Evolutionary conservation across 2,797 vertebrate genomes (phyloP).

Genomic region (Lepilemur septentrionalis): DNA sequence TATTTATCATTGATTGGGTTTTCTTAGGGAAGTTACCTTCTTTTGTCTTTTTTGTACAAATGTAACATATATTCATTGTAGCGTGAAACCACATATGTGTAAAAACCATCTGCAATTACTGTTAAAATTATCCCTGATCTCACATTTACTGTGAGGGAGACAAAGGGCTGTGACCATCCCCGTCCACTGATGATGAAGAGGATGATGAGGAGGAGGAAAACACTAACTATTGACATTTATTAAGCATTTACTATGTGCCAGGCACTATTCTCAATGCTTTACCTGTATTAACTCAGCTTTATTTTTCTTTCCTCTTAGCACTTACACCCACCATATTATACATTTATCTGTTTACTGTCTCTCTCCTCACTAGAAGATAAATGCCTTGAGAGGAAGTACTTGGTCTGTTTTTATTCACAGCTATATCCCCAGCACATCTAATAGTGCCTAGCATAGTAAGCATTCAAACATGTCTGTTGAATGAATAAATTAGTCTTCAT

Average conservation of each 20-base stretch:
- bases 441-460: background rate
- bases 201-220: accelerated
- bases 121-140: background rate
- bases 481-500: background rate
- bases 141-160: background rate
- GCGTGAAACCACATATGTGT: background rate
- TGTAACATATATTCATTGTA: background rate
- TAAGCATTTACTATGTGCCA: background rate
- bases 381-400: background rate
- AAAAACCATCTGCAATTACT: background rate
- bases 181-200: background rate
- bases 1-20: background rate
- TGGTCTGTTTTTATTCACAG: background rate
- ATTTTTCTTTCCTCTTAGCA: background rate
- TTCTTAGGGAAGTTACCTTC: background rate
- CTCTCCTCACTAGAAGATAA: background rate
- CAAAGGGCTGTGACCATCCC: background rate
- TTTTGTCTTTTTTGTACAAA: background rate
- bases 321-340: background rate
- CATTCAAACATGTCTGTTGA: background rate
- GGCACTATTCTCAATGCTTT: background rate
- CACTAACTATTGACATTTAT: background rate
- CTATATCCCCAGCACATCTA: background rate
- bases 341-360: background rate
- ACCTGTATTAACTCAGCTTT: background rate